Evolutionary conservation across 2,797 vertebrate genomes (phyloP).

Genomic region (Galaxias olidus): DNA sequence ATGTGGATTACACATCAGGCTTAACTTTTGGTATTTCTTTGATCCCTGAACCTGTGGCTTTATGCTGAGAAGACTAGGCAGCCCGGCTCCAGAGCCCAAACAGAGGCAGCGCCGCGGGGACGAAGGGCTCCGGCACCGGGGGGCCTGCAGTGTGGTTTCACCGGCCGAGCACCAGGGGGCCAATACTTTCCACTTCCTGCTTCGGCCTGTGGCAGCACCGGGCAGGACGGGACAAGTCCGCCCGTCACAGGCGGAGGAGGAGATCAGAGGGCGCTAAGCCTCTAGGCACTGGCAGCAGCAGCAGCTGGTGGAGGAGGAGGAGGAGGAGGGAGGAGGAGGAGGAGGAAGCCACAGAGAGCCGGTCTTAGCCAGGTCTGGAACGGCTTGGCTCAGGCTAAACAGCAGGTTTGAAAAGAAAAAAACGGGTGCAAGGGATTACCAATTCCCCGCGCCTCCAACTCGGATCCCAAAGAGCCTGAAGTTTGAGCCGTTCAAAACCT

Average conservation of each 20-base stretch:
- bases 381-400: background rate
- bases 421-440: background rate
- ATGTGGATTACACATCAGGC: too few relatives aligned
- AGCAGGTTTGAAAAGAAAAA: background rate
- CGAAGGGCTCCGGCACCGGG: too few relatives aligned
- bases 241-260: background rate
- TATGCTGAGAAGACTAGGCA: background rate
- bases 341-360: conserved; percentile 4
- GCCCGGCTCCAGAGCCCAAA: background rate
- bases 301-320: background rate
- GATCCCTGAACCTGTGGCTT: too few relatives aligned
- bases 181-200: background rate
- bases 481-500: too few relatives aligned
- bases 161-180: too few relatives aligned
- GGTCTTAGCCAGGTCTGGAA: background rate
- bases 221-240: background rate
- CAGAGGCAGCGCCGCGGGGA: background rate
- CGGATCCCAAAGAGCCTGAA: too few relatives aligned
- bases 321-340: background rate
- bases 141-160: background rate
- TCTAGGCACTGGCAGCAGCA: conserved; percentile 1
- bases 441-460: background rate
- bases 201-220: background rate
- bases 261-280: conserved; percentile 7
- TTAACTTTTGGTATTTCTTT: too few relatives aligned